Evolutionary conservation across 2,888 invertebrate species (phyloP).

Genomic region (Dryobotodes eremita): DNA sequence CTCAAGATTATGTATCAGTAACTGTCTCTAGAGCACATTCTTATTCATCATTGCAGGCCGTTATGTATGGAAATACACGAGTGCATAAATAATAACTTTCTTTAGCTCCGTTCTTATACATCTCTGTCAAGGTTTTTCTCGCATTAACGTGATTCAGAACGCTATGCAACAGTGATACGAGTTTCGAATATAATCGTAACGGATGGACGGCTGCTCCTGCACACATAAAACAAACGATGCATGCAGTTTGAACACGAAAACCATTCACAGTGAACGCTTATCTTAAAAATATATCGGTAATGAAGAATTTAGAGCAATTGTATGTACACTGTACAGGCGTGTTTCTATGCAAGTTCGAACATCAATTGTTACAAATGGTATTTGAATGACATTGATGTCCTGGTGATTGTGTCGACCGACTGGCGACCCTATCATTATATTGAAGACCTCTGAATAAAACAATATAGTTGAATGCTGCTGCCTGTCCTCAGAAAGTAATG

Average conservation of each 20-base stretch:
- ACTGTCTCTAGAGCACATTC: conserved; percentile 42
- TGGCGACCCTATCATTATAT: conserved; percentile 23
- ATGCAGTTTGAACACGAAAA: conserved; percentile 68
- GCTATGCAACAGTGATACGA: conserved; percentile 70
- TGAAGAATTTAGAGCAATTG: conserved; percentile 62
- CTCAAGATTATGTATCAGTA: conserved; percentile 37
- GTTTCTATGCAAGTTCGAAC: conserved; percentile 30
- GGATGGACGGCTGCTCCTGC: conserved; percentile 71
- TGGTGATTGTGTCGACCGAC: conserved; percentile 26
- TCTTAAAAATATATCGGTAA: conserved; percentile 66
- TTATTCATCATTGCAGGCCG: conserved; percentile 23
- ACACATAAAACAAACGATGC: conserved; percentile 77
- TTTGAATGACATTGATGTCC: conserved; percentile 44
- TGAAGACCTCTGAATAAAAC: conserved; percentile 15
- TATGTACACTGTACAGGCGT: conserved; percentile 44
- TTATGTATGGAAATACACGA: conserved; percentile 35
- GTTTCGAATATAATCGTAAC: conserved; percentile 70
- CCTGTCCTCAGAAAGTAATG: conserved; percentile 18
- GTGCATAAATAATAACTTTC: conserved; percentile 63
- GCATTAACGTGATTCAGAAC: conserved; percentile 61
- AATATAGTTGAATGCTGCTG: conserved; percentile 31
- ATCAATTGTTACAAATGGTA: conserved; percentile 54
- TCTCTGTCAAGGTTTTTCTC: conserved; percentile 67
- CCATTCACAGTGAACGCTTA: conserved; percentile 55
- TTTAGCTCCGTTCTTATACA: conserved; percentile 62